Conservation (phyloP, 2,797 vertebrate genomes). For the Gadopsis bispinosus region DNA sequence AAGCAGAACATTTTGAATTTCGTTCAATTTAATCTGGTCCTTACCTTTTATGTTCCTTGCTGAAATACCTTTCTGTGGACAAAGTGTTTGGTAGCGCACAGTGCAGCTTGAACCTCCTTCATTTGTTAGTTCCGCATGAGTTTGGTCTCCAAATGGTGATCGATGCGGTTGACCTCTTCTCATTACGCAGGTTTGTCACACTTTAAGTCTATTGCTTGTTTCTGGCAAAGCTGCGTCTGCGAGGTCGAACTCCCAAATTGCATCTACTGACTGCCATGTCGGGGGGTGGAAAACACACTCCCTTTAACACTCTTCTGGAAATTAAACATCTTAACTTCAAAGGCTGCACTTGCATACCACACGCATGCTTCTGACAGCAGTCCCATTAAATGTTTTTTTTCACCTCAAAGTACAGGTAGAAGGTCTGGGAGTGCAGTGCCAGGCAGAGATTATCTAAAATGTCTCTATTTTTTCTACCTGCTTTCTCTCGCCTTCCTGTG, state of each 20-base stretch:
- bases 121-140: not conserved
- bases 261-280: not conserved
- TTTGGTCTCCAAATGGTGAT: not conserved
- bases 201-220: not conserved
- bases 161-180: not conserved
- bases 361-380: constrained; percentile 1
- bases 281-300: not conserved
- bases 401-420: not conserved
- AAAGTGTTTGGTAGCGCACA: not conserved
- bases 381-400: not conserved
- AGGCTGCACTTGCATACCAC: not conserved
- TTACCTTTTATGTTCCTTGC: not conserved
- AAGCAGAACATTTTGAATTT: not conserved
- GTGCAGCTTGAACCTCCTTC: not conserved
- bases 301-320: not conserved
- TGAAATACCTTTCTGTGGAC: not conserved
- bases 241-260: not conserved
- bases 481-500: not conserved
- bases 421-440: not conserved
- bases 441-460: not conserved
- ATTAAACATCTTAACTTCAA: not conserved
- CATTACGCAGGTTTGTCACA: not conserved
- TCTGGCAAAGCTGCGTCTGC: not conserved
- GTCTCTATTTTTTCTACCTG: not conserved
- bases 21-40: not conserved